phyloP scores from a whole-genome alignment of 2,113 vertebrate genomes.

The Pampusana beccarii region DNA sequence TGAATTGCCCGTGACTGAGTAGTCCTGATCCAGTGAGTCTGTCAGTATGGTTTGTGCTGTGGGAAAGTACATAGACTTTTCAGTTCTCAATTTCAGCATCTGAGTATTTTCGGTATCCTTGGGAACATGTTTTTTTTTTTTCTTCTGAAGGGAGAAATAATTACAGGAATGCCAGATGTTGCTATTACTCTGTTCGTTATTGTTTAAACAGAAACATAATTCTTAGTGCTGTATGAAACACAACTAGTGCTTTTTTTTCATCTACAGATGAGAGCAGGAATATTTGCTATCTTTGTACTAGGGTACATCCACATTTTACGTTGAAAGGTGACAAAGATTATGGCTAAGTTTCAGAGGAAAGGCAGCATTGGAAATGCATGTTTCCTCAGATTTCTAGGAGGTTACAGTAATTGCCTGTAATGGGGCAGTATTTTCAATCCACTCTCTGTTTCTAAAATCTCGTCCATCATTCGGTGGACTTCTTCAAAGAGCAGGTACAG shows the following conservation, averaged over 20 bases:
- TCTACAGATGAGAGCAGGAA: background rate
- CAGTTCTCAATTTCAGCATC: background rate
- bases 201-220: background rate
- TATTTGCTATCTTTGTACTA: background rate
- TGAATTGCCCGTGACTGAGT: background rate
- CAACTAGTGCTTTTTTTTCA: background rate
- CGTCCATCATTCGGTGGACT: background rate
- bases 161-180: background rate
- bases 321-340: background rate
- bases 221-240: background rate
- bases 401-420: background rate
- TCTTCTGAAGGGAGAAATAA: background rate
- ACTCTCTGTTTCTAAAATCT: background rate
- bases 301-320: background rate
- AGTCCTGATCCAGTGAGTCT: background rate
- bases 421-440: background rate
- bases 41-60: background rate
- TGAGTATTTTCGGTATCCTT: background rate
- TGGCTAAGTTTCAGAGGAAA: background rate
- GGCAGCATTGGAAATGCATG: background rate
- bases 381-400: background rate
- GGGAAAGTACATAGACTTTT: background rate
- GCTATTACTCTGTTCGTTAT: background rate
- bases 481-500: slow-evolving; percentile 2
- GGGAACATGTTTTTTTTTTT: background rate